Percentiles rank a stretch among this genome's conserved stretches.
Conservation (phyloP, 1,140 invertebrate genomes). For the Procambarus clarkii region DNA sequence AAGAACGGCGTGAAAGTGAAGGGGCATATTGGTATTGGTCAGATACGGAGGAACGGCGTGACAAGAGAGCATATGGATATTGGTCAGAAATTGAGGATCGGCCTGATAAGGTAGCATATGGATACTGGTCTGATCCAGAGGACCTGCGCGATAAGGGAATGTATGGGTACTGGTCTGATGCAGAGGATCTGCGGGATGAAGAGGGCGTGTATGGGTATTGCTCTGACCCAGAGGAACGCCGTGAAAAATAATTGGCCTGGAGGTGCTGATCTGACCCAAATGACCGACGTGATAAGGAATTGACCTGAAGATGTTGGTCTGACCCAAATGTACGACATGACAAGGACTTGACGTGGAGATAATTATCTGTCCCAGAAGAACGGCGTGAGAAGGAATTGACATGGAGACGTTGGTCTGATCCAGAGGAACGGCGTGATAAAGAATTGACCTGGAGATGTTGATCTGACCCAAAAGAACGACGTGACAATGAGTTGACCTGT, state of each 20-base stretch:
- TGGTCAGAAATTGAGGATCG: constrained; percentile 11
- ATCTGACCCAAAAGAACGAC: constrained; percentile 1
- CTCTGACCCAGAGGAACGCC: not conserved
- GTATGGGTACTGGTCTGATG: not conserved
- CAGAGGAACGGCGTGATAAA: not conserved
- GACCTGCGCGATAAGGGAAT: not conserved
- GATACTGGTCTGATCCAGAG: not conserved
- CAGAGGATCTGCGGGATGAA: not conserved
- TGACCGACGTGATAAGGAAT: constrained; percentile 30
- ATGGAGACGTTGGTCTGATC: not conserved
- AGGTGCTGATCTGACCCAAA: constrained; percentile 11
- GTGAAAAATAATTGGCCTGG: not conserved
- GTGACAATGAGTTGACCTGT: constrained; percentile 20
- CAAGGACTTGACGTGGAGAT: not conserved
- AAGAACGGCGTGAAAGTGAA: not conserved
- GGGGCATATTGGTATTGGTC: not conserved
- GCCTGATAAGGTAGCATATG: not conserved
- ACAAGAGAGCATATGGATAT: not conserved
- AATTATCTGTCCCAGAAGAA: not conserved
- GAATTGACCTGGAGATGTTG: not conserved
- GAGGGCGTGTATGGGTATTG: not conserved
- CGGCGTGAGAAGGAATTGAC: not conserved
- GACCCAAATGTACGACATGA: not conserved
- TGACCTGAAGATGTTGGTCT: constrained; percentile 23
- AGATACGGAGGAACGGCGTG: not conserved